A percentile compares a stretch with the other conserved stretches of the same genome.
phyloP scores from a whole-genome alignment of 1,140 invertebrate genomes.

The Drosophila ambigua region DNA sequence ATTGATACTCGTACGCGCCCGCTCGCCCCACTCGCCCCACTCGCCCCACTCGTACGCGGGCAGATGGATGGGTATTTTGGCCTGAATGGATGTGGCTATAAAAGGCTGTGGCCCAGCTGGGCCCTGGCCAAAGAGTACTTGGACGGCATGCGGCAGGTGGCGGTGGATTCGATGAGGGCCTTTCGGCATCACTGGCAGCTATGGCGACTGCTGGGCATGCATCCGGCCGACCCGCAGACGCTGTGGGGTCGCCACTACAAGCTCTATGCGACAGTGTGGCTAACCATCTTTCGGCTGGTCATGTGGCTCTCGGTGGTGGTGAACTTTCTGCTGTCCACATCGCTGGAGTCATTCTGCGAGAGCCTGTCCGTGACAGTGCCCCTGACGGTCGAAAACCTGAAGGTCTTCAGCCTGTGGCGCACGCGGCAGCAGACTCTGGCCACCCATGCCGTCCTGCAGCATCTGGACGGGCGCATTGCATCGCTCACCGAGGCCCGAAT shows the following conservation, averaged over 20 bases:
- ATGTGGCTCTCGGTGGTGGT: constrained; percentile 23
- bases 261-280: constrained; percentile 31
- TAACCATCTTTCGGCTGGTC: background rate
- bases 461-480: constrained; percentile 43
- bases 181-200: constrained; percentile 54
- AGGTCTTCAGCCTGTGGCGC: constrained; percentile 33
- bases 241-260: constrained; percentile 44
- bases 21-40: too few species aligned
- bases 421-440: constrained; percentile 27
- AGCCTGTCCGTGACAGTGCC: constrained; percentile 37
- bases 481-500: constrained; percentile 17
- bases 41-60: too few species aligned
- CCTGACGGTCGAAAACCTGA: constrained; percentile 35
- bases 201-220: constrained; percentile 47
- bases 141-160: background rate
- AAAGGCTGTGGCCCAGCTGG: constrained; percentile 18
- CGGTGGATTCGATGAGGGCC: constrained; percentile 48
- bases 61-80: background rate
- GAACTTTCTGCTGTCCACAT: constrained; percentile 12
- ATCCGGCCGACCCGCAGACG: constrained; percentile 16
- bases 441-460: constrained; percentile 21
- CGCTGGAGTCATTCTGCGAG: constrained; percentile 57
- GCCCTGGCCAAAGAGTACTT: background rate
- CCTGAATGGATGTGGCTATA: constrained; percentile 33
- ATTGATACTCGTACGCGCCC: background rate